Evolutionary conservation across 1,140 invertebrate species (phyloP).

Genomic region (Heliconius melpomene): DNA sequence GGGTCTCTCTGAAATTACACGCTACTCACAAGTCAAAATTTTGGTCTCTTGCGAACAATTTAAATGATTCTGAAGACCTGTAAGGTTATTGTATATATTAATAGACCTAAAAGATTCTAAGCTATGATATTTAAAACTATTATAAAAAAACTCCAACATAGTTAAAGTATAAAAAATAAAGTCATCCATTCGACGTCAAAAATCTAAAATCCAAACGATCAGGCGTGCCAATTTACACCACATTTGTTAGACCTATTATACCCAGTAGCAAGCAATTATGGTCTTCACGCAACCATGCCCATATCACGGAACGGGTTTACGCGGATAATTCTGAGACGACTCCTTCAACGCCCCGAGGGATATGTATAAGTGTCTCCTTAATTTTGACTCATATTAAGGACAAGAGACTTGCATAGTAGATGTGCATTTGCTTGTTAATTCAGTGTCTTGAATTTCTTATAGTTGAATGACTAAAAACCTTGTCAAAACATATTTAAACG

Average conservation of each 20-base stretch:
- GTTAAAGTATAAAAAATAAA: neutral
- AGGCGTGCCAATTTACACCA: constrained; percentile 59
- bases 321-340: constrained; percentile 24
- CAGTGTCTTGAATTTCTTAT: neutral
- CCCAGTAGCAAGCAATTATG: constrained; percentile 63
- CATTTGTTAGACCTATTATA: constrained; percentile 70
- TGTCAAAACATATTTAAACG: constrained; percentile 16
- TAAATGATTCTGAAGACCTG: no score
- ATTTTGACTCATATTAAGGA: constrained; percentile 13
- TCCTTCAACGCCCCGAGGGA: neutral
- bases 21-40: no score
- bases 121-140: no score
- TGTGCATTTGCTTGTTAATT: neutral
- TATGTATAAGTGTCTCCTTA: constrained; percentile 13
- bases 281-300: constrained; percentile 40
- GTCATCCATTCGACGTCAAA: neutral
- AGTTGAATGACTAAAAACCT: neutral
- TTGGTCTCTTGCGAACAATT: no score
- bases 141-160: neutral
- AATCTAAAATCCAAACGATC: constrained; percentile 24
- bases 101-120: no score
- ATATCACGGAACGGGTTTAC: constrained; percentile 24
- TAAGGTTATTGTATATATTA: no score
- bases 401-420: constrained; percentile 12
- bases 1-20: no score